phyloP scores from a whole-genome alignment of 2,113 vertebrate genomes.

The Rhinoderma darwinii region DNA sequence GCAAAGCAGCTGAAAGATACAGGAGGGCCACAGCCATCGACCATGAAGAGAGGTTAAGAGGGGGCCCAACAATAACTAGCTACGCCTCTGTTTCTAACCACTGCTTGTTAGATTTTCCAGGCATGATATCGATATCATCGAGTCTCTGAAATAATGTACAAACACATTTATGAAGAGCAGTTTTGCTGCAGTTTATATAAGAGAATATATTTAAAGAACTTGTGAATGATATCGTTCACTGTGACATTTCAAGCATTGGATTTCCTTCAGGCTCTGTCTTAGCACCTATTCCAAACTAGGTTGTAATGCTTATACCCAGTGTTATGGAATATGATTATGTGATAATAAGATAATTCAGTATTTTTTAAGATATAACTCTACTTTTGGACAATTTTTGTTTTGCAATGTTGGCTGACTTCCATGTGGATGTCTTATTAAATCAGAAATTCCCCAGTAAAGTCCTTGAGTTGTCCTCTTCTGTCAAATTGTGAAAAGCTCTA shows the following conservation, averaged over 20 bases:
- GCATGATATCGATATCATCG: neutral
- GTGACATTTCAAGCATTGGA: neutral
- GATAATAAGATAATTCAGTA: neutral
- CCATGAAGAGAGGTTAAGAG: no score
- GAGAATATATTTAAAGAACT: neutral
- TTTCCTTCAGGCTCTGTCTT: neutral
- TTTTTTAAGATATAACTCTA: neutral
- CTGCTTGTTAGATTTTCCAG: neutral
- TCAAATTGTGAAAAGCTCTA: neutral
- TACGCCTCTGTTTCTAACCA: neutral
- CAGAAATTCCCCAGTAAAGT: neutral
- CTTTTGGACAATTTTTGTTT: neutral
- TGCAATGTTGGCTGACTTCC: neutral
- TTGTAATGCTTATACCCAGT: neutral
- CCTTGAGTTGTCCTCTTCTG: neutral
- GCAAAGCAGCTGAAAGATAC: no score
- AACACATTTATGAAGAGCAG: neutral
- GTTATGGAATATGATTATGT: neutral
- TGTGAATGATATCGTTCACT: neutral
- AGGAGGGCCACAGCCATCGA: no score
- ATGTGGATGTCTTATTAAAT: neutral
- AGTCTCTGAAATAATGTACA: neutral
- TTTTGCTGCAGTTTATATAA: neutral
- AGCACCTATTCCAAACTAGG: neutral
- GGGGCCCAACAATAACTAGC: no score